A percentile compares a stretch with the other conserved stretches of the same genome.
These are phyloP conservation scores for Xestia sexstrigata DNA, from an alignment of 2,888 invertebrate genomes.

Conservation along the genomic window DNA sequence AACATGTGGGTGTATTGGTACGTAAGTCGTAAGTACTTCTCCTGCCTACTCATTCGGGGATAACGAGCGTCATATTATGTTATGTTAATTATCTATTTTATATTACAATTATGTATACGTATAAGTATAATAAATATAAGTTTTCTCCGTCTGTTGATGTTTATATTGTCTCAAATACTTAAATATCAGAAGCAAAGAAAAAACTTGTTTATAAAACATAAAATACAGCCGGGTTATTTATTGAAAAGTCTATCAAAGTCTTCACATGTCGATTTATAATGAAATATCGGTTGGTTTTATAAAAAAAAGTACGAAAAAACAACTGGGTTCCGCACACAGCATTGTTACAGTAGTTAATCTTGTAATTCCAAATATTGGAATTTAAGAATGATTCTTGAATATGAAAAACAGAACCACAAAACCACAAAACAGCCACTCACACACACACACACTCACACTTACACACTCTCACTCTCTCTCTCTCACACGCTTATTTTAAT, in stretches of 20 bases:
- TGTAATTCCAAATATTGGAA: neutral
- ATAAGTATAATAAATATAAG: too few relatives aligned
- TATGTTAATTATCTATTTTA: too few relatives aligned
- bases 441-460: too few relatives aligned
- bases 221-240: neutral
- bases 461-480: too few relatives aligned
- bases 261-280: slow-evolving; percentile 31
- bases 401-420: neutral
- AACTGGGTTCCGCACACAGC: slow-evolving; percentile 33
- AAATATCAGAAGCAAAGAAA: neutral
- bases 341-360: neutral
- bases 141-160: too few relatives aligned
- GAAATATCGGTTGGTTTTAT: slow-evolving; percentile 19
- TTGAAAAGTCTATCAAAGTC: slow-evolving; percentile 31
- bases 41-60: neutral
- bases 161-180: neutral
- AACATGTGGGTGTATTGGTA: neutral
- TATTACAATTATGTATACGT: too few relatives aligned
- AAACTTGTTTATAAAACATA: neutral
- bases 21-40: neutral
- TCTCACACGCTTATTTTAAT: neutral
- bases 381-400: neutral
- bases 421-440: too few relatives aligned
- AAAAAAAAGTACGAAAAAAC: too few relatives aligned
- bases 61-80: too few relatives aligned